These are phyloP conservation scores for Sciurus carolinensis DNA, from an alignment of 2,797 vertebrate species.

Conservation along the genomic window DNA sequence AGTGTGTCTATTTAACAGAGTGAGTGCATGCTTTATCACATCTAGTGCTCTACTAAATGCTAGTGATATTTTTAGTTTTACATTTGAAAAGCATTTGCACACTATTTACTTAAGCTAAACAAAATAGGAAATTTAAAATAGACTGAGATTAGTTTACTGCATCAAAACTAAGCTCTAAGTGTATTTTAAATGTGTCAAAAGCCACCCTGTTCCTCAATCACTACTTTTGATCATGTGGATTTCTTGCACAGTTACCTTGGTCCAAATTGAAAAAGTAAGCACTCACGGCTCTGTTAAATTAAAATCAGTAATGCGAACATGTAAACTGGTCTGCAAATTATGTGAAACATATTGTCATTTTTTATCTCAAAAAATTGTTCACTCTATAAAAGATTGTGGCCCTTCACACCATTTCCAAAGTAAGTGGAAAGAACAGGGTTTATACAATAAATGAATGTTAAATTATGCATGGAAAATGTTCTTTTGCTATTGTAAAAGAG, in stretches of 20 bases:
- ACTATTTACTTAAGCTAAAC: slow-evolving; percentile 48
- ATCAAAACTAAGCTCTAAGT: slow-evolving; percentile 49
- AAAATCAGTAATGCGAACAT: slow-evolving; percentile 55
- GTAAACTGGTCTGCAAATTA: slow-evolving; percentile 68
- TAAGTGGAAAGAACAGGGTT: slow-evolving; percentile 17
- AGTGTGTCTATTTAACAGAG: not conserved
- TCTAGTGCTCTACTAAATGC: not conserved
- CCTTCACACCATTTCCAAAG: slow-evolving; percentile 56
- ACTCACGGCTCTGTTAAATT: slow-evolving; percentile 57
- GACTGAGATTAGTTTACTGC: slow-evolving; percentile 29
- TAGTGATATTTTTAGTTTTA: not conserved
- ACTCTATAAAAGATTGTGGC: not conserved
- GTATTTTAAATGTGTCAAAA: slow-evolving; percentile 58
- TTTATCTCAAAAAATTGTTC: slow-evolving; percentile 58
- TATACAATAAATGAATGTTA: slow-evolving; percentile 10
- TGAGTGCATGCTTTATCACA: not conserved
- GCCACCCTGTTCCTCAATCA: not conserved
- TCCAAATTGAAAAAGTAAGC: slow-evolving; percentile 72
- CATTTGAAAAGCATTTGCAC: slow-evolving; percentile 27
- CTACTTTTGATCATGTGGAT: slow-evolving; percentile 58
- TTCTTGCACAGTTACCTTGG: slow-evolving; percentile 46
- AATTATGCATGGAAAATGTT: slow-evolving; percentile 64
- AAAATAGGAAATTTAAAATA: slow-evolving; percentile 39
- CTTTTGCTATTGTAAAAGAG: slow-evolving; percentile 45
- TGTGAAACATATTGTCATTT: slow-evolving; percentile 58